A percentile compares a stretch with the other conserved stretches of the same genome.
phyloP scores from a whole-genome alignment of 2,113 vertebrate genomes.

The Pavo muticus region DNA sequence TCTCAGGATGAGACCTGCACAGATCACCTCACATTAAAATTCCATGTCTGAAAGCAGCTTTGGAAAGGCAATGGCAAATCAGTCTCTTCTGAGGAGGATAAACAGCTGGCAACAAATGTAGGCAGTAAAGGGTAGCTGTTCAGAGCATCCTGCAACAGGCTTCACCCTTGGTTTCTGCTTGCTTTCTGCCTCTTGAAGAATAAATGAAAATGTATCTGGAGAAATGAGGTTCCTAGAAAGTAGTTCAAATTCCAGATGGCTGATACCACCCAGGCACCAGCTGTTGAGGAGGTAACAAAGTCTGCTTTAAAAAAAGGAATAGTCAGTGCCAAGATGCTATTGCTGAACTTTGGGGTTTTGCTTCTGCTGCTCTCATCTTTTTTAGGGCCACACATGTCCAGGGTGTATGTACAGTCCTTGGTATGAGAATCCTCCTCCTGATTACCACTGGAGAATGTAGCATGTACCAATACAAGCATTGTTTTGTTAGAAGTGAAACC shows the following conservation, averaged over 20 bases:
- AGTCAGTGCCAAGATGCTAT: background rate
- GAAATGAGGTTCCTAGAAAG: slow-evolving; percentile 47
- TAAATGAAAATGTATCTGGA: background rate
- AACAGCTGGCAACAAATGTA: background rate
- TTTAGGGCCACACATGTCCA: background rate
- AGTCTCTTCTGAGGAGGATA: background rate
- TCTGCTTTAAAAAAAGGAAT: slow-evolving; percentile 12
- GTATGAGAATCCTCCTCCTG: background rate
- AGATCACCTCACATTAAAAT: background rate
- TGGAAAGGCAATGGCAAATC: background rate
- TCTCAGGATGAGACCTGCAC: background rate
- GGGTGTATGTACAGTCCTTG: background rate
- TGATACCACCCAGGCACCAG: slow-evolving; percentile 29
- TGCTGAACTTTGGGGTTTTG: background rate
- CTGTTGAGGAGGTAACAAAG: slow-evolving; percentile 35
- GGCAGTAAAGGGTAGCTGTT: background rate
- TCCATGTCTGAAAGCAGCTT: background rate
- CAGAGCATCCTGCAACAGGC: background rate
- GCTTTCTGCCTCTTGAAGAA: background rate
- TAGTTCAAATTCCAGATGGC: slow-evolving; percentile 1
- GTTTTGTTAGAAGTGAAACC: background rate
- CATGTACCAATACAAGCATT: background rate
- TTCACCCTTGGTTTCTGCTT: background rate
- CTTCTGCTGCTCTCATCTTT: background rate
- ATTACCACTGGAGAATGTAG: background rate